phyloP scores from a whole-genome alignment of 2,797 vertebrate species.

The Simalia tracyae region DNA sequence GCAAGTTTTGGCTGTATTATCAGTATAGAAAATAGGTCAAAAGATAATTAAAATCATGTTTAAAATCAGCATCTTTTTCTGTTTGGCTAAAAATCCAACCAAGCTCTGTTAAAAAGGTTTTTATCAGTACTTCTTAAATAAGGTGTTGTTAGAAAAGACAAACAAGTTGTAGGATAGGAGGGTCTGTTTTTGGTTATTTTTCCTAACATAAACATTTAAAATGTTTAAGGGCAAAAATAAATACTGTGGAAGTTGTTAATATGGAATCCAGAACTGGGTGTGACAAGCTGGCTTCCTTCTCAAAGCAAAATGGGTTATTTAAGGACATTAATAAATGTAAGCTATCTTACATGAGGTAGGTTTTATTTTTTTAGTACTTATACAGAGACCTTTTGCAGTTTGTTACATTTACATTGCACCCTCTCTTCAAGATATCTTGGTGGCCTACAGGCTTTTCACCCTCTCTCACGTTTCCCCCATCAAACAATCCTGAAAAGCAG shows the following conservation, averaged over 20 bases:
- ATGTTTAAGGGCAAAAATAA: constrained; percentile 78
- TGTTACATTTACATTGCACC: background rate
- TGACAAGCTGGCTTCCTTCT: constrained; percentile 72
- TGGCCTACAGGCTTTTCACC: background rate
- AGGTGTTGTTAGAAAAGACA: constrained; percentile 55
- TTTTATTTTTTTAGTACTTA: constrained; percentile 30
- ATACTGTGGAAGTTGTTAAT: constrained; percentile 76
- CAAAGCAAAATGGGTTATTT: constrained; percentile 72
- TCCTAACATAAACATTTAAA: constrained; percentile 76
- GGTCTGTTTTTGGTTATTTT: constrained; percentile 61
- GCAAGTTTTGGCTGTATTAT: constrained; percentile 36
- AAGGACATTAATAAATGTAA: constrained; percentile 71
- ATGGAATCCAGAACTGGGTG: constrained; percentile 79
- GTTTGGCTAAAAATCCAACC: constrained; percentile 28
- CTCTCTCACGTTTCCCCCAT: background rate
- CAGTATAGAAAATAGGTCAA: constrained; percentile 41
- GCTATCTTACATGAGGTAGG: constrained; percentile 33
- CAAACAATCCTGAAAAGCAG: background rate
- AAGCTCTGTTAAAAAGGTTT: constrained; percentile 40
- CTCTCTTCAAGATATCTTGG: background rate
- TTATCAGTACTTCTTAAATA: constrained; percentile 56
- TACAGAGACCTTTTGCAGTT: background rate
- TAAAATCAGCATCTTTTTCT: constrained; percentile 32
- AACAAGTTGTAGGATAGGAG: constrained; percentile 54
- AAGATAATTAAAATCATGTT: constrained; percentile 36